phyloP scores from a whole-genome alignment of 2,113 vertebrate species.

The Salvelinus namaycush region DNA sequence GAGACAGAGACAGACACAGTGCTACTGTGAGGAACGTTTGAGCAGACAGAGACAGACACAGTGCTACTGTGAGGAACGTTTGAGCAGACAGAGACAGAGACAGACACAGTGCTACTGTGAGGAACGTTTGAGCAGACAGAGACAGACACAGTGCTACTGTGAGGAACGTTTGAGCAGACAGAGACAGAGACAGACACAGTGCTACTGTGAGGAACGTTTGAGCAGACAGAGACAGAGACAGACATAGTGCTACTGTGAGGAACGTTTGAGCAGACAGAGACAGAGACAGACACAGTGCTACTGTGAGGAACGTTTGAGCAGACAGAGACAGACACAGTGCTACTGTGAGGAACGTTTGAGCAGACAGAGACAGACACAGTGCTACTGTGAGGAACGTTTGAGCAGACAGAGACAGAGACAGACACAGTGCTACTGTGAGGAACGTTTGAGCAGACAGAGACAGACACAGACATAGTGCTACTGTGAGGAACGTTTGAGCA shows the following conservation, averaged over 20 bases:
- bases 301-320: slow-evolving; percentile 3
- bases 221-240: no score
- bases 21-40: not conserved
- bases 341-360: not conserved
- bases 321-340: not conserved
- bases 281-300: not conserved
- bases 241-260: not conserved
- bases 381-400: not conserved
- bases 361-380: not conserved
- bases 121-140: slow-evolving; percentile 7
- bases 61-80: not conserved
- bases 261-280: slow-evolving; percentile 11
- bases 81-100: no score
- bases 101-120: not conserved
- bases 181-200: not conserved
- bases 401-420: no score
- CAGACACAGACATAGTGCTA: not conserved
- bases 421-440: not conserved
- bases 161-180: slow-evolving; percentile 5
- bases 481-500: slow-evolving; percentile 3
- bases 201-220: not conserved
- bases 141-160: not conserved
- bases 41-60: slow-evolving; percentile 7
- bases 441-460: slow-evolving; percentile 11
- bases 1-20: not conserved